Evolutionary conservation across 2,888 invertebrate species (phyloP).

Genomic region (Theretra japonica): DNA sequence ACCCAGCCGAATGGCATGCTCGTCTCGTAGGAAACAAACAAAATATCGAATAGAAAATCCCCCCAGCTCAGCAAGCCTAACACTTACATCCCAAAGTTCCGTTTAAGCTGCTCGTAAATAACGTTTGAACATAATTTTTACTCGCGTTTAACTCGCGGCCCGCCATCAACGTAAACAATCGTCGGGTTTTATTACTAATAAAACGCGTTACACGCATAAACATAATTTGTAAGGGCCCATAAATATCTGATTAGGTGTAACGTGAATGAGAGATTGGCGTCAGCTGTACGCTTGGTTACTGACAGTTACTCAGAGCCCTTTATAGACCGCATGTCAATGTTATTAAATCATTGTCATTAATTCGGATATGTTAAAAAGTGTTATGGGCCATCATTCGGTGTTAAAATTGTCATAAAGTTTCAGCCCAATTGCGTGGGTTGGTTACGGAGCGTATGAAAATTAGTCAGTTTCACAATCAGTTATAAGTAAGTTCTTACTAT

Average conservation of each 20-base stretch:
- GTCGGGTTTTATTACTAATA: constrained; percentile 17
- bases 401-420: too few relatives aligned
- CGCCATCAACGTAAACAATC: constrained; percentile 17
- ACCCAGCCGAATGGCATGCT: too few relatives aligned
- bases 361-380: too few relatives aligned
- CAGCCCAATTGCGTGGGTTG: too few relatives aligned
- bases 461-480: too few relatives aligned
- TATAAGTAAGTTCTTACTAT: too few relatives aligned
- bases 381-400: too few relatives aligned
- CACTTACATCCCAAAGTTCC: too few relatives aligned
- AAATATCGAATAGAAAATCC: not conserved
- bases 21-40: too few relatives aligned
- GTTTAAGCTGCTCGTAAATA: not conserved
- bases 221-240: constrained; percentile 24
- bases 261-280: not conserved
- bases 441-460: too few relatives aligned
- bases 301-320: not conserved
- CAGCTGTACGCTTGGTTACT: not conserved
- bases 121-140: constrained; percentile 21
- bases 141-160: not conserved
- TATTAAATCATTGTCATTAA: too few relatives aligned
- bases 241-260: constrained; percentile 23
- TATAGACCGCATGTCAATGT: too few relatives aligned
- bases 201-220: constrained; percentile 19
- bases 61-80: not conserved